Percentiles rank a stretch among this genome's conserved stretches.
phyloP scores from a whole-genome alignment of 2,797 vertebrate genomes.

The Lycodopsis pacificus region DNA sequence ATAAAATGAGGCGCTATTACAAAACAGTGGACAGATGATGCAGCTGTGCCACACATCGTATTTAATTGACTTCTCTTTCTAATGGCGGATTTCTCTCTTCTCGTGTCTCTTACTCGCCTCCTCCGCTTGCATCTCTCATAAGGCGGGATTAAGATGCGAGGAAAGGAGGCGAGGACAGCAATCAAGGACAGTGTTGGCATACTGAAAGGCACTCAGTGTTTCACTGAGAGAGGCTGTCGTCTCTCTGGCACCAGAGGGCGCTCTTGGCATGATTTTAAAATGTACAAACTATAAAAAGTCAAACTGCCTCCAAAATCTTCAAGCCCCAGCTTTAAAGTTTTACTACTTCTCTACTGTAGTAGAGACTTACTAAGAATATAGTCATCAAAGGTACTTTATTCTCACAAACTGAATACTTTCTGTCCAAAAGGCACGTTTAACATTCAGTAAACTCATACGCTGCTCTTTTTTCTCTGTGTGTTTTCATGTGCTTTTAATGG shows the following conservation, averaged over 20 bases:
- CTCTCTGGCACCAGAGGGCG: slow-evolving; percentile 71
- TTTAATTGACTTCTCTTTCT: background rate
- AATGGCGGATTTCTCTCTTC: background rate
- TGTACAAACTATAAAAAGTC: background rate
- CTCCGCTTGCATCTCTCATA: background rate
- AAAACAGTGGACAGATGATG: background rate
- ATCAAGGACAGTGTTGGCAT: background rate
- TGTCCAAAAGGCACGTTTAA: background rate
- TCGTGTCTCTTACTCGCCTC: background rate
- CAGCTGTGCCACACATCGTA: background rate
- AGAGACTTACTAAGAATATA: background rate
- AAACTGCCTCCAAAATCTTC: background rate
- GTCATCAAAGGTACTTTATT: background rate
- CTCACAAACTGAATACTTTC: background rate
- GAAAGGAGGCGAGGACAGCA: background rate
- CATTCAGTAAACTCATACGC: background rate
- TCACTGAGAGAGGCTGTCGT: background rate
- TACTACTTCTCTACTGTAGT: background rate
- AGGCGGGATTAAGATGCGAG: background rate
- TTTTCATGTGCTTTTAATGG: background rate
- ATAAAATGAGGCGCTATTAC: background rate
- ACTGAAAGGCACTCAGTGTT: background rate
- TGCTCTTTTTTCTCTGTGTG: background rate
- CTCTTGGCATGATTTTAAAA: slow-evolving; percentile 46
- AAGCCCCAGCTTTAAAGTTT: background rate